Percentiles rank a stretch among this genome's conserved stretches.
phyloP scores from a whole-genome alignment of 2,888 invertebrate species.

The Rhopalosiphum nymphaeae region DNA sequence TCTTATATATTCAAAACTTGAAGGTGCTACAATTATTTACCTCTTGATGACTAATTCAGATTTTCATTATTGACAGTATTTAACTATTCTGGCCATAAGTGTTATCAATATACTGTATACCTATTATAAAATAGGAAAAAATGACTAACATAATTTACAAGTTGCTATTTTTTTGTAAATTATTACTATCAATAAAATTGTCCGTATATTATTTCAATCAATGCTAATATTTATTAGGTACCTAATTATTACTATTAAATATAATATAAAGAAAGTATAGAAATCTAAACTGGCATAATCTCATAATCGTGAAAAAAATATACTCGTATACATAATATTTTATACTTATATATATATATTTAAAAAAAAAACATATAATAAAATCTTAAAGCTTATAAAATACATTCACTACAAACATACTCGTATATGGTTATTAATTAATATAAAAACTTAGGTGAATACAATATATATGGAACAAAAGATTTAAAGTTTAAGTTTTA shows the following conservation, averaged over 20 bases:
- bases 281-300: background rate
- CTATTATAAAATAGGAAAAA: background rate
- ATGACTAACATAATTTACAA: background rate
- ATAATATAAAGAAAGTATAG: background rate
- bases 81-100: background rate
- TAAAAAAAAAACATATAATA: no score
- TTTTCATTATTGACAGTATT: background rate
- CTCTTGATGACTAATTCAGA: background rate
- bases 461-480: background rate
- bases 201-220: no score
- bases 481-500: background rate
- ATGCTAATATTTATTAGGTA: no score
- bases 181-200: no score
- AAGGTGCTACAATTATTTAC: background rate
- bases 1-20: background rate
- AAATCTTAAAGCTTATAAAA: background rate
- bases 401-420: background rate
- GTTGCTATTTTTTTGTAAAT: background rate
- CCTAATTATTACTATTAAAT: background rate
- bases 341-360: background rate
- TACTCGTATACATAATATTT: background rate
- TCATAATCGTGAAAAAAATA: background rate
- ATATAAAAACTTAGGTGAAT: background rate
- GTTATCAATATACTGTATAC: background rate
- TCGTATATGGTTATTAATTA: background rate